A percentile compares a stretch with the other conserved stretches of the same genome.
phyloP scores from a whole-genome alignment of 2,797 vertebrate genomes.

The Cossypha polioptera region DNA sequence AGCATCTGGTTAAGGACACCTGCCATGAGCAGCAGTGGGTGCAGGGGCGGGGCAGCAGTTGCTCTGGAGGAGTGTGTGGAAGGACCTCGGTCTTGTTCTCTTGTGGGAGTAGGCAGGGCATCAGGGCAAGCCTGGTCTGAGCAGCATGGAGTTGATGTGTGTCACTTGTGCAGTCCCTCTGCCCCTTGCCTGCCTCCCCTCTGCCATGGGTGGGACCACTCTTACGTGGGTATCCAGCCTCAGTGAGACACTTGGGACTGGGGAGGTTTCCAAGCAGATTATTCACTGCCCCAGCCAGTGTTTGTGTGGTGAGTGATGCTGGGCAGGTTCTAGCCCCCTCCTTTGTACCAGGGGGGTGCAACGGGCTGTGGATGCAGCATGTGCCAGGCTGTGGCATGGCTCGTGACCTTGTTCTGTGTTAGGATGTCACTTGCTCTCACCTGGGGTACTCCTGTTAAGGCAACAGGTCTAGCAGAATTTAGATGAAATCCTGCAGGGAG shows the following conservation, averaged over 20 bases:
- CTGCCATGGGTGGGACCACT: accelerated
- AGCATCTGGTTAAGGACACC: background rate
- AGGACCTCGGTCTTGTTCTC: background rate
- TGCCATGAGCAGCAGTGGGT: background rate
- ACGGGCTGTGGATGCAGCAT: background rate
- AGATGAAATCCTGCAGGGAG: background rate
- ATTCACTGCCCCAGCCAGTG: background rate
- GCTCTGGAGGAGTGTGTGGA: background rate
- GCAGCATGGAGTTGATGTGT: background rate
- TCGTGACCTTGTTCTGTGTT: background rate
- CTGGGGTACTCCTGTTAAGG: background rate
- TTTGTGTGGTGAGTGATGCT: background rate
- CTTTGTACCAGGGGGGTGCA: background rate
- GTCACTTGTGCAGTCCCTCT: background rate
- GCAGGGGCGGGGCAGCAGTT: background rate
- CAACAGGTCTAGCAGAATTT: background rate
- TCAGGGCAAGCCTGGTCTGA: background rate
- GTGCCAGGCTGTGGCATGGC: background rate
- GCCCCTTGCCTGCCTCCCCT: background rate
- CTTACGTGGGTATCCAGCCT: accelerated
- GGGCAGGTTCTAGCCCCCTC: background rate
- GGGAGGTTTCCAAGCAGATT: background rate
- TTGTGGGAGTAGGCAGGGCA: background rate
- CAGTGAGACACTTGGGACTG: background rate
- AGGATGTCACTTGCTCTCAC: background rate